Percentiles rank a stretch among this genome's conserved stretches.
These are phyloP conservation scores for Pocota personata DNA, from an alignment of 2,888 invertebrate genomes.

Conservation along the genomic window DNA sequence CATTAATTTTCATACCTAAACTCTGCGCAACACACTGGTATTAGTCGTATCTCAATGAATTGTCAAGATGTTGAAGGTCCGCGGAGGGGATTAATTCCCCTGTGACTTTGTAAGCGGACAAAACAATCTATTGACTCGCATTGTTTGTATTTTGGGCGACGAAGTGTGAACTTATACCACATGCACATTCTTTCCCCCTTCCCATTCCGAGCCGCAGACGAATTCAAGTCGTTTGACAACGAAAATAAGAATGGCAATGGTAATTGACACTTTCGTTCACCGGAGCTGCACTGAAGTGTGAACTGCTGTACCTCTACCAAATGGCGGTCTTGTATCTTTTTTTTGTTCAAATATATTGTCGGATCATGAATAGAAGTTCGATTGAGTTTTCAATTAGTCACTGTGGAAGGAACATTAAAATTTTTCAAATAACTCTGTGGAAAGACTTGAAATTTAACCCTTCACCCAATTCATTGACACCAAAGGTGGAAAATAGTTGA, in stretches of 20 bases:
- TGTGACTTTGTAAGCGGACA: slow-evolving; percentile 21
- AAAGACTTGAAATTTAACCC: slow-evolving; percentile 53
- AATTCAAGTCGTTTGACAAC: slow-evolving; percentile 48
- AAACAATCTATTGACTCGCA: slow-evolving; percentile 39
- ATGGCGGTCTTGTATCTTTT: slow-evolving; percentile 10
- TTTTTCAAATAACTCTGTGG: slow-evolving; percentile 25
- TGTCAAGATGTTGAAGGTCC: slow-evolving; percentile 44
- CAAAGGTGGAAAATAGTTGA: slow-evolving; percentile 26
- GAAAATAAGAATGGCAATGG: slow-evolving; percentile 48
- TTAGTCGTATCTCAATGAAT: slow-evolving; percentile 16
- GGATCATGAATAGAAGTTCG: slow-evolving; percentile 36
- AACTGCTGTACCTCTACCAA: slow-evolving; percentile 34
- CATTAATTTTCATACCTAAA: slow-evolving; percentile 39
- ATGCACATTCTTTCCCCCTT: slow-evolving; percentile 21
- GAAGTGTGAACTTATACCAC: slow-evolving; percentile 64
- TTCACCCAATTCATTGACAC: slow-evolving; percentile 51
- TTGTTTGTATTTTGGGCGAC: slow-evolving; percentile 64
- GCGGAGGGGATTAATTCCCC: slow-evolving; percentile 55
- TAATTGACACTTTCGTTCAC: slow-evolving; percentile 63
- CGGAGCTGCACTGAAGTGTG: slow-evolving; percentile 53
- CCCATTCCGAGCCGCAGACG: slow-evolving; percentile 11
- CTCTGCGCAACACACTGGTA: slow-evolving; percentile 11
- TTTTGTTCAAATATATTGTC: background rate
- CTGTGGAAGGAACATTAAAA: slow-evolving; percentile 12
- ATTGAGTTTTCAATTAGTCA: slow-evolving; percentile 70